Conservation (phyloP, 2,888 invertebrate species). For the Rhyacophila evoluta region DNA sequence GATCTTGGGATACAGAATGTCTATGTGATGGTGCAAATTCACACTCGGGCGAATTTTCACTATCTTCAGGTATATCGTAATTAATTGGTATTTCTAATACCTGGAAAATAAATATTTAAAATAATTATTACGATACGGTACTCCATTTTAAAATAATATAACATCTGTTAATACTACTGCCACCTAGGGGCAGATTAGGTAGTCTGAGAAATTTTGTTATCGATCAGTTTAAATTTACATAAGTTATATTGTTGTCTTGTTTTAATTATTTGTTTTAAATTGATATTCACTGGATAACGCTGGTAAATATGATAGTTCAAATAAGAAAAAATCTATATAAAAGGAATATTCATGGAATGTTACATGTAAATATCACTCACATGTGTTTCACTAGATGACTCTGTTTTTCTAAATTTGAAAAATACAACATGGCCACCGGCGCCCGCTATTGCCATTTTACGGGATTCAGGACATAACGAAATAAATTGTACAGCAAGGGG, state of each 20-base stretch:
- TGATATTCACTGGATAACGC: too few relatives aligned
- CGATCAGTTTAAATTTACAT: too few relatives aligned
- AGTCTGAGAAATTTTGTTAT: too few relatives aligned
- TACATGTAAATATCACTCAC: slow-evolving; percentile 71
- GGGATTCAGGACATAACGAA: slow-evolving; percentile 93
- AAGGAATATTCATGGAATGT: too few relatives aligned
- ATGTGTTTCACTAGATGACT: slow-evolving; percentile 84
- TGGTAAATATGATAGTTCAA: too few relatives aligned
- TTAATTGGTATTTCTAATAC: slow-evolving; percentile 90
- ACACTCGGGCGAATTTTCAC: slow-evolving; percentile 84
- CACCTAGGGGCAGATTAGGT: too few relatives aligned
- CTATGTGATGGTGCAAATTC: slow-evolving; percentile 73
- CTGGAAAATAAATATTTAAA: slow-evolving; percentile 63
- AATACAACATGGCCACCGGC: slow-evolving; percentile 94
- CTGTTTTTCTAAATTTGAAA: slow-evolving; percentile 95
- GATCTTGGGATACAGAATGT: slow-evolving; percentile 50
- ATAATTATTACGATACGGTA: too few relatives aligned
- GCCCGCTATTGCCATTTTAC: slow-evolving; percentile 87
- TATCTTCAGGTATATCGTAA: slow-evolving; percentile 81
- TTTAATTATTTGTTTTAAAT: too few relatives aligned
- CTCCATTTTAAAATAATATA: too few relatives aligned
- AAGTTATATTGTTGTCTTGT: too few relatives aligned
- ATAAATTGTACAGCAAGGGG: slow-evolving; percentile 92
- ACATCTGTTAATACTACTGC: too few relatives aligned
- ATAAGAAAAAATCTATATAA: too few relatives aligned